These are phyloP conservation scores for Bovichtus diacanthus DNA, from an alignment of 2,797 vertebrate genomes.

Conservation along the genomic window DNA sequence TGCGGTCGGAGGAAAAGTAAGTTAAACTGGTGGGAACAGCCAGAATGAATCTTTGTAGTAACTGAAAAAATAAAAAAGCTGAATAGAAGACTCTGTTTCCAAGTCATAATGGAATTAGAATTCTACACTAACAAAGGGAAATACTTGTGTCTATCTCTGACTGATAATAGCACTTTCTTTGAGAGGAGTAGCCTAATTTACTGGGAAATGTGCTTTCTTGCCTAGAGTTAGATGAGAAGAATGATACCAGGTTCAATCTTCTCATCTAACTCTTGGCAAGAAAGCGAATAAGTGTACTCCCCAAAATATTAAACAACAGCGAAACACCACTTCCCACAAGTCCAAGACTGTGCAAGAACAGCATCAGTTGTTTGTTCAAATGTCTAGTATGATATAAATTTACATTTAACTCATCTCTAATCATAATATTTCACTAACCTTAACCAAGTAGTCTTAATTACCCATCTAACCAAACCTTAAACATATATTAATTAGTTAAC, in stretches of 20 bases:
- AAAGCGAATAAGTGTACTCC: not conserved
- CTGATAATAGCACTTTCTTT: not conserved
- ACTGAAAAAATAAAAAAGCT: not conserved
- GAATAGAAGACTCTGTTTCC: not conserved
- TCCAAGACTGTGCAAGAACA: not conserved
- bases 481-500: too few species aligned
- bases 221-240: not conserved
- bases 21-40: not conserved
- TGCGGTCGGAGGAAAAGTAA: not conserved
- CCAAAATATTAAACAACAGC: not conserved
- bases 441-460: too few species aligned
- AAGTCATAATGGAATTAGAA: not conserved
- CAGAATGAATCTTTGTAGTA: not conserved
- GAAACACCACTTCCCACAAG: not conserved
- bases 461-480: too few species aligned
- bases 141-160: not conserved
- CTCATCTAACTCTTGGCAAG: not conserved
- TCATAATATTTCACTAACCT: too few species aligned
- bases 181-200: not conserved
- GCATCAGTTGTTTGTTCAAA: not conserved
- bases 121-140: not conserved
- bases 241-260: too few species aligned
- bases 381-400: too few species aligned
- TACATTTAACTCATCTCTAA: too few species aligned
- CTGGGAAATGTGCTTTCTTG: not conserved